Evolutionary conservation across 2,113 vertebrate genomes (phyloP).

Genomic region (Panurus biarmicus): DNA sequence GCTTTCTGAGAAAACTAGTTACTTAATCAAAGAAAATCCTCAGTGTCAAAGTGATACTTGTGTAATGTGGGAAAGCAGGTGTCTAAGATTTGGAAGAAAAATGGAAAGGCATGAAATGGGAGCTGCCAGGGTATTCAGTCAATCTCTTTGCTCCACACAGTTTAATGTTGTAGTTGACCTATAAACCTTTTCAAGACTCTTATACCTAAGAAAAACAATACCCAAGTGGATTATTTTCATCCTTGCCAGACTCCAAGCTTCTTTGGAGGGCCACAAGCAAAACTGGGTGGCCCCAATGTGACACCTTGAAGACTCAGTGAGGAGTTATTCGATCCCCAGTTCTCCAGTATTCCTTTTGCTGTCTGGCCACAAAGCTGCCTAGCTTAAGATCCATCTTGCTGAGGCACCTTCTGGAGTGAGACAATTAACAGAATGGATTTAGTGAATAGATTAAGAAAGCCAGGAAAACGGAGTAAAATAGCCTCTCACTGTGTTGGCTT

Average conservation of each 20-base stretch:
- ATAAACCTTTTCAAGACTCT: neutral
- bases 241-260: neutral
- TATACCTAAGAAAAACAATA: neutral
- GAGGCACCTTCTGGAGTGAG: neutral
- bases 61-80: neutral
- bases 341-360: neutral
- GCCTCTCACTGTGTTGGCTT: fast-evolving
- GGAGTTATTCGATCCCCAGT: neutral
- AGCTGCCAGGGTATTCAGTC: fast-evolving
- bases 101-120: neutral
- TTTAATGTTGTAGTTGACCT: neutral
- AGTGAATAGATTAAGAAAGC: neutral
- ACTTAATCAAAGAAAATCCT: neutral
- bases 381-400: neutral
- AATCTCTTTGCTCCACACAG: neutral
- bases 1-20: neutral
- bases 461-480: neutral
- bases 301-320: neutral
- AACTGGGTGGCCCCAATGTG: neutral
- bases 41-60: neutral
- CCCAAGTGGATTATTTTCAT: neutral
- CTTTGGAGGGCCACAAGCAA: neutral
- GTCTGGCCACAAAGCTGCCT: neutral
- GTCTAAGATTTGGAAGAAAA: neutral
- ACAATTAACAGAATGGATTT: neutral